Evolutionary conservation across 2,797 vertebrate genomes (phyloP), one percentile per base, ranked within the genome.

Genomic region (Falco rusticolus): DNA sequence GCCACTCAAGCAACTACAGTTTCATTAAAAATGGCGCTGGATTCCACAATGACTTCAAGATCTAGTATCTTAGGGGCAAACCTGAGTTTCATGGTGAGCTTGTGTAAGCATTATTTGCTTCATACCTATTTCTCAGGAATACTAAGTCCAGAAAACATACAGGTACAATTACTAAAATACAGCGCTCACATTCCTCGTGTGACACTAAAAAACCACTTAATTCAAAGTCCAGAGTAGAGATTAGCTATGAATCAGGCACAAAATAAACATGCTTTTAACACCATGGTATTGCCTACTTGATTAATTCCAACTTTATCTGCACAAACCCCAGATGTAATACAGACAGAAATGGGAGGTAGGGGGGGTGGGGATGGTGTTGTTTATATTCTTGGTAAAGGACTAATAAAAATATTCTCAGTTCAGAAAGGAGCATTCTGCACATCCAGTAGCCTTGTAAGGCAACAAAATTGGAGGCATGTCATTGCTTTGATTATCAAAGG

Each of bases 191-290:
- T 74, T 79, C 51, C 47, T 5, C 19, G 4, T 5, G 2, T 43
- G 9, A 66, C 13, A 45, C 15, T n/a, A 39, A 60, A 81, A 59
- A 81, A 25, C 4, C 11, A 80, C 33, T 41, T 64, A 26, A 87
- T 64, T 89, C 13, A 8, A 77, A 95, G 31, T 54, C 21, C 31
- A 41, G 18, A 50, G 13, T 17, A 39, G 9, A 69, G 34, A 79
- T 20, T n/a, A 63, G 15, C 33, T 41, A 93, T 10, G 10, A 89
- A 15, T 13, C 0, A 0, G 25, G 34, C 11, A 50, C 10, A 77
- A 64, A 87, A 34, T 17, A 75, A 60, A 6, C 15, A 45, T 8
- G 17, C 18, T 81, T 43, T 90, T 68, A 56, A 60, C 13, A 50
- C 3, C 3, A 9, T 37, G 59, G 21, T 25, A 39, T 75, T 56